These are phyloP conservation scores for Eretmochelys imbricata DNA, from an alignment of 2,113 vertebrate genomes.

Conservation along the genomic window DNA sequence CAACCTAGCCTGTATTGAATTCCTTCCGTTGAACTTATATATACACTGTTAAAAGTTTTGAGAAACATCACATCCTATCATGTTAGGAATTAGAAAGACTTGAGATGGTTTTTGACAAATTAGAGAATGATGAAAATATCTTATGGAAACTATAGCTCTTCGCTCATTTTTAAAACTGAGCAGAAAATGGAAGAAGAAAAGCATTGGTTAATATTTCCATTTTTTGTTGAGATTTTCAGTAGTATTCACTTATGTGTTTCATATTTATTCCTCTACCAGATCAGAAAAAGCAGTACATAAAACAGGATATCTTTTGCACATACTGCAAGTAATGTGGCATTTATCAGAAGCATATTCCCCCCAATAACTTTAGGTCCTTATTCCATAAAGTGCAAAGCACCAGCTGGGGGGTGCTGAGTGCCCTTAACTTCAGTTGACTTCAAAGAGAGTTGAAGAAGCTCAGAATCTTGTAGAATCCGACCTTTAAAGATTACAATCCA, in stretches of 20 bases:
- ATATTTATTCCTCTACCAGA: background rate
- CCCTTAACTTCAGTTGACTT: background rate
- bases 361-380: background rate
- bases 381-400: background rate
- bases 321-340: background rate
- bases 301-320: background rate
- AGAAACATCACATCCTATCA: background rate
- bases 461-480: background rate
- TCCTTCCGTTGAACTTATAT: background rate
- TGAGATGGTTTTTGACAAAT: background rate
- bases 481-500: background rate
- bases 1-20: background rate
- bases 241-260: background rate
- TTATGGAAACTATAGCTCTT: background rate
- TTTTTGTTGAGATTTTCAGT: conserved; percentile 1
- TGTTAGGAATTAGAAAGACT: background rate
- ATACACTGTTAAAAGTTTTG: background rate
- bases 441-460: background rate
- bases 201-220: background rate
- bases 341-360: background rate
- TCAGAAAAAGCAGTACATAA: background rate
- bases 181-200: background rate
- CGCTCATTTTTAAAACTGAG: background rate
- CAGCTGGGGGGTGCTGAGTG: background rate
- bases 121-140: background rate